Evolutionary conservation across 2,797 vertebrate species (phyloP).

Genomic region (Halcyon leucocephala): DNA sequence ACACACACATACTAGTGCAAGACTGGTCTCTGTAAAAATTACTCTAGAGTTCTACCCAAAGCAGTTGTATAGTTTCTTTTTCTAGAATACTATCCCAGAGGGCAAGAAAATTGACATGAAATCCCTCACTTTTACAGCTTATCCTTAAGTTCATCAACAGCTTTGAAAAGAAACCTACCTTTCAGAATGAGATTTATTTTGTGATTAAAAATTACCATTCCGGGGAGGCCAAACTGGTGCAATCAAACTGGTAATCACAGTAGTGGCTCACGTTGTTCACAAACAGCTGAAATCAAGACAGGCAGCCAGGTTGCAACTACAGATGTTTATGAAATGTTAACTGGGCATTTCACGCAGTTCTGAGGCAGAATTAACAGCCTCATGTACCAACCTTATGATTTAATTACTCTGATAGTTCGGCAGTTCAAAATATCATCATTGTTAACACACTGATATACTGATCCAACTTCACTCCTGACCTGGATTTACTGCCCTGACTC

Average conservation of each 20-base stretch:
- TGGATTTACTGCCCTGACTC: constrained; percentile 34
- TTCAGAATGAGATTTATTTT: not conserved
- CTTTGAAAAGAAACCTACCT: not conserved
- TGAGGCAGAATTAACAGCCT: constrained; percentile 43
- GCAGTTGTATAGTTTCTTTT: not conserved
- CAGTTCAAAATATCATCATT: constrained; percentile 32
- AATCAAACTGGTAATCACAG: not conserved
- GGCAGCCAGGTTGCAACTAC: not conserved
- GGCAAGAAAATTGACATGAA: not conserved
- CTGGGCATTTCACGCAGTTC: not conserved
- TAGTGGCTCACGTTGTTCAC: not conserved
- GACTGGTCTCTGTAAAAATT: not conserved
- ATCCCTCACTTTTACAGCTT: not conserved
- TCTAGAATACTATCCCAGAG: not conserved
- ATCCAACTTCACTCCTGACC: constrained; percentile 47
- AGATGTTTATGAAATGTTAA: constrained; percentile 45
- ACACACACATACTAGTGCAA: not conserved
- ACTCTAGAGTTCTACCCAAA: not conserved
- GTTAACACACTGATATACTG: constrained; percentile 39
- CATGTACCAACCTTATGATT: constrained; percentile 1
- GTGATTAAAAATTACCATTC: not conserved
- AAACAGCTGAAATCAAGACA: not conserved
- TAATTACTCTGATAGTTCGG: constrained; percentile 54
- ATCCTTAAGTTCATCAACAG: not conserved
- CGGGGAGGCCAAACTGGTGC: not conserved